Base-by-base conservation (phyloP, 2,888 invertebrate species). In the Mimachlamys varia region DNA sequence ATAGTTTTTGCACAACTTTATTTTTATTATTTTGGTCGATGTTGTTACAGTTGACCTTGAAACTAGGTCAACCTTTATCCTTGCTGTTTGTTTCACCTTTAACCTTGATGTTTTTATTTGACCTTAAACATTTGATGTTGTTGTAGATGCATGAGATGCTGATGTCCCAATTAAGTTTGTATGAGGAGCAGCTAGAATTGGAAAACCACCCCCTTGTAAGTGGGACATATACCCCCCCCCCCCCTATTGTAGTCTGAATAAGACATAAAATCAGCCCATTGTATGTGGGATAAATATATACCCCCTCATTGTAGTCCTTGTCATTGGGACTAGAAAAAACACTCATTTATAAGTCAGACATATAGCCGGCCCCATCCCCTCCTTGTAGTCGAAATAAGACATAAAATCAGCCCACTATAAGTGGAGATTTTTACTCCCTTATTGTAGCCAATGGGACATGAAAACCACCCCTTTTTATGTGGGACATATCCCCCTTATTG, bases 91-190 rank as follows among this genome's bases (percentile, higher is more conserved):
- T 76, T 76, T 76, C 33, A 76, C 76, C 76, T 76, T 76, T 76
- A 27, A 76, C 53, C 53, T 22, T 58, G 19, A n/a, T 22, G 27
- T 76, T 76, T 76, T 76, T 33, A 27, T 76, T 76, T 76, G 33
- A 76, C 76, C 76, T 76, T 76, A 33, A 27, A 76, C 33, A 27
- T 76, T 76, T 76, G 76, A 76, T 76, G 88, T 91, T 50, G 88
- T 91, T 92, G 58, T 92, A 92, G 92, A 91, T 92, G 92, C 92
- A 92, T 92, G 92, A 90, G 58, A 90, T 92, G 76, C 76, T 92
- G 89, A 90, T 90, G 55, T 91, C 92, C 44, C 92, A 91, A 76
- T 91, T 92, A 58, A 91, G 90, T 90, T 89, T 90, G 88, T 90
- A 91, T 88, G 90, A 92, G 89, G 92, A 92, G 88, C 91, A 92